These are phyloP conservation scores for Discoglossus pictus DNA, from an alignment of 2,797 vertebrate genomes.

Conservation along the genomic window DNA sequence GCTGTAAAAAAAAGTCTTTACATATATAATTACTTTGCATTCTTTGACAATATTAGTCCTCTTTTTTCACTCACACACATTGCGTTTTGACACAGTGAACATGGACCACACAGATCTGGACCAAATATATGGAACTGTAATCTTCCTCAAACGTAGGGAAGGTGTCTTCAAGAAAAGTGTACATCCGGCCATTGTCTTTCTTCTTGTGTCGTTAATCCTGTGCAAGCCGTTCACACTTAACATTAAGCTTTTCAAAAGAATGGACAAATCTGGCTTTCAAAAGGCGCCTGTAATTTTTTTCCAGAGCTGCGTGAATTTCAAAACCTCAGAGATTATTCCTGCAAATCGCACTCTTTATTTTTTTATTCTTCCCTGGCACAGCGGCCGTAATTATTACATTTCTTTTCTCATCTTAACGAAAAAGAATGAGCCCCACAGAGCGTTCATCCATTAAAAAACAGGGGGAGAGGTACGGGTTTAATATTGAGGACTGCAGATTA, in stretches of 20 bases:
- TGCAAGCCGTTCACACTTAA: slow-evolving; percentile 42
- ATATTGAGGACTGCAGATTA: slow-evolving; percentile 14
- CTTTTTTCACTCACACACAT: no score
- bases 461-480: not conserved
- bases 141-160: slow-evolving; percentile 4
- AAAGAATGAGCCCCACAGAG: slow-evolving; percentile 37
- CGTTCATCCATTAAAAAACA: slow-evolving; percentile 7
- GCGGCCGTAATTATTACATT: slow-evolving; percentile 46
- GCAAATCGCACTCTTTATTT: slow-evolving; percentile 38
- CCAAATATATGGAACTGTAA: slow-evolving; percentile 1
- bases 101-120: no score
- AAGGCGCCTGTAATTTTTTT: slow-evolving; percentile 36
- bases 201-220: slow-evolving; percentile 40
- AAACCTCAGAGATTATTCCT: slow-evolving; percentile 49
- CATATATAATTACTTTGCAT: no score
- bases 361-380: slow-evolving; percentile 37
- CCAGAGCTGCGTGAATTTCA: slow-evolving; percentile 41
- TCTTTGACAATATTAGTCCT: no score
- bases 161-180: slow-evolving; percentile 20
- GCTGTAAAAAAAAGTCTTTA: no score
- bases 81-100: no score
- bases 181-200: slow-evolving; percentile 17
- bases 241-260: slow-evolving; percentile 42
- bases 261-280: slow-evolving; percentile 48
- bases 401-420: slow-evolving; percentile 46